These are phyloP conservation scores for Chloropsis cyanopogon DNA, from an alignment of 2,113 vertebrate genomes.

Conservation along the genomic window DNA sequence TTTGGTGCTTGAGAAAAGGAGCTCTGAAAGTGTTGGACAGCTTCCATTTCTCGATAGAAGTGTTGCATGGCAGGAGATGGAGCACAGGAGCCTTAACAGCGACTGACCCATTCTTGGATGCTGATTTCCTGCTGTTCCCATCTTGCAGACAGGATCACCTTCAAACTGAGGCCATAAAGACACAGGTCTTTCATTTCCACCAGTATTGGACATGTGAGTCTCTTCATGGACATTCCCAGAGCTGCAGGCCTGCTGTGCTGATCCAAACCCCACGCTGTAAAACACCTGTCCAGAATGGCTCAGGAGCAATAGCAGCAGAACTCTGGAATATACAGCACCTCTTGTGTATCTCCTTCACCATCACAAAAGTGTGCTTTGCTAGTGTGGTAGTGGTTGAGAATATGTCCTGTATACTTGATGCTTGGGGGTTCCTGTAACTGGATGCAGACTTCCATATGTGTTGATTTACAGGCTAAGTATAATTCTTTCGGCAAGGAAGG, in stretches of 20 bases:
- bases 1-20: not conserved
- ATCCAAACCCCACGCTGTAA: accelerated
- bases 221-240: not conserved
- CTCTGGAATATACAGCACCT: not conserved
- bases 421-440: not conserved
- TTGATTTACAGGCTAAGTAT: not conserved
- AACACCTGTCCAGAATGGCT: not conserved
- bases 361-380: not conserved
- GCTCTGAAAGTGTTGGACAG: no score
- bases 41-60: not conserved
- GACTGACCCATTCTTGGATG: not conserved
- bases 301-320: not conserved
- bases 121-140: not conserved
- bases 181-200: accelerated
- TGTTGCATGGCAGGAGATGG: accelerated
- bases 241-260: not conserved
- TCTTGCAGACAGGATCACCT: not conserved
- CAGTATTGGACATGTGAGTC: no score
- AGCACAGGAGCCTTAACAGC: not conserved
- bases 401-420: not conserved
- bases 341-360: not conserved
- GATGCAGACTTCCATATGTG: accelerated
- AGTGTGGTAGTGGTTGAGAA: not conserved
- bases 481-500: not conserved
- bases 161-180: not conserved